Conservation (phyloP, 2,888 invertebrate species). For the Meta bourneti region DNA sequence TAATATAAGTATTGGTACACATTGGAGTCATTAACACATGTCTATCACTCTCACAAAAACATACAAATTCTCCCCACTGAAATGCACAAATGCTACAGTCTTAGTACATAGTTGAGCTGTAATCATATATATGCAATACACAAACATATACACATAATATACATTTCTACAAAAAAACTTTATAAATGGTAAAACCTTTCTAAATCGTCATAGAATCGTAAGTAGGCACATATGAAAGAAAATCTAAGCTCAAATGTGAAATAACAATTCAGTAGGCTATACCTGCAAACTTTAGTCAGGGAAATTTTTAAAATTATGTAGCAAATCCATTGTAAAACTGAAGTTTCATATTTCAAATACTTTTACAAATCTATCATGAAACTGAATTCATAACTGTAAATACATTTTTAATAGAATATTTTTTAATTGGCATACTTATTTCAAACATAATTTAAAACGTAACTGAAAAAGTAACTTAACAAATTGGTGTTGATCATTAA, state of each 20-base stretch:
- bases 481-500: neutral
- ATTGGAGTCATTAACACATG: neutral
- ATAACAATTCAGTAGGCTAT: slow-evolving; percentile 18
- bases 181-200: slow-evolving; percentile 9
- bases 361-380: no score
- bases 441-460: neutral
- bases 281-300: neutral
- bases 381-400: neutral
- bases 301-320: no score
- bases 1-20: neutral
- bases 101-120: neutral
- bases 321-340: no score
- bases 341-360: no score
- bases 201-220: slow-evolving; percentile 5
- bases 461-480: neutral
- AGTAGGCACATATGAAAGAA: slow-evolving; percentile 28
- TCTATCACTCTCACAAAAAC: neutral
- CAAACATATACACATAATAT: slow-evolving; percentile 3
- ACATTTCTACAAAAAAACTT: slow-evolving; percentile 10
- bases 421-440: neutral
- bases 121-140: neutral
- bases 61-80: neutral
- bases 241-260: slow-evolving; percentile 36
- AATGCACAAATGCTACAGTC: neutral
- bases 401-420: neutral